Percentiles rank a stretch among this genome's conserved stretches.
phyloP scores from a whole-genome alignment of 2,888 invertebrate species.

The Agonopterix subpropinquella region DNA sequence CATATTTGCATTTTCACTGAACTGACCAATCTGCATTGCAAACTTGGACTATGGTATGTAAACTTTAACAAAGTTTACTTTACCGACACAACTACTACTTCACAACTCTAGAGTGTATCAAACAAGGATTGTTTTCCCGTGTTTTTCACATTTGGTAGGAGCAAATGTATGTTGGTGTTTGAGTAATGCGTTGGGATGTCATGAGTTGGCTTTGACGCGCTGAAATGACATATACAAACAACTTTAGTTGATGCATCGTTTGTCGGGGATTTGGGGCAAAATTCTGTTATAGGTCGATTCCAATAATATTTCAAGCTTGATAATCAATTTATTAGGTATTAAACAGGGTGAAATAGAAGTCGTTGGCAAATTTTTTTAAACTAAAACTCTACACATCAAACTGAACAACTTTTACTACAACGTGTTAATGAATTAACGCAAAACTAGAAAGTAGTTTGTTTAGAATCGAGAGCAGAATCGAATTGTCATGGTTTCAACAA shows the following conservation, averaged over 20 bases:
- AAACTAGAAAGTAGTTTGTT: no score
- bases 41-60: slow-evolving; percentile 49
- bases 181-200: slow-evolving; percentile 37
- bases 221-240: slow-evolving; percentile 45
- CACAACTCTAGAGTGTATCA: neutral
- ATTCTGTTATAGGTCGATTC: neutral
- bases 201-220: slow-evolving; percentile 47
- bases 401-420: no score
- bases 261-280: slow-evolving; percentile 3
- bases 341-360: no score
- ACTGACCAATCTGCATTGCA: slow-evolving; percentile 65
- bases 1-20: slow-evolving; percentile 62
- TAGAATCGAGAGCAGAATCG: no score
- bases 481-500: no score
- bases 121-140: neutral
- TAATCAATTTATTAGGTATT: no score
- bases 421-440: no score
- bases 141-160: neutral
- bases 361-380: no score
- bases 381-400: no score
- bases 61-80: slow-evolving; percentile 28
- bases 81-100: slow-evolving; percentile 1
- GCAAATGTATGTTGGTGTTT: slow-evolving; percentile 15
- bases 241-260: slow-evolving; percentile 24
- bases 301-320: no score